These are phyloP conservation scores for Epistrophe grossulariae DNA, from an alignment of 2,888 invertebrate species.

Conservation along the genomic window DNA sequence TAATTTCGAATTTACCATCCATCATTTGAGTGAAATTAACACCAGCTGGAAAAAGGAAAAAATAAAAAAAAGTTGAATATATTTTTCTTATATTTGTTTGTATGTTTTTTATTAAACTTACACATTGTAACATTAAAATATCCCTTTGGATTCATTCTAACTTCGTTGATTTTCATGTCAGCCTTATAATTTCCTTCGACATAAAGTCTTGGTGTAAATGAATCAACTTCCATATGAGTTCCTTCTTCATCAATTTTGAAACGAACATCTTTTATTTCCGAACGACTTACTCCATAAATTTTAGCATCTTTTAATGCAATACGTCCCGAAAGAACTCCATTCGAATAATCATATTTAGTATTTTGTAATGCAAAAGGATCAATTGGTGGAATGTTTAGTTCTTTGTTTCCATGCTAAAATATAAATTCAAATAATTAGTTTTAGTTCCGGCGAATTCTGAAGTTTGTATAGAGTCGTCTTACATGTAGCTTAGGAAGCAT, in stretches of 20 bases:
- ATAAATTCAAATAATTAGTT: neutral
- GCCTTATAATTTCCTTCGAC: slow-evolving; percentile 87
- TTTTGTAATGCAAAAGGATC: slow-evolving; percentile 82
- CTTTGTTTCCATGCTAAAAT: slow-evolving; percentile 80
- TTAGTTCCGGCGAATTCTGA: neutral
- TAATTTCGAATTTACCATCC: slow-evolving; percentile 85
- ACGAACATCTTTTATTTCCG: slow-evolving; percentile 86
- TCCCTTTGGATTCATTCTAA: slow-evolving; percentile 87
- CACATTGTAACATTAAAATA: slow-evolving; percentile 86
- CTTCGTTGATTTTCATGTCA: slow-evolving; percentile 86
- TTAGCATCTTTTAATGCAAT: slow-evolving; percentile 84
- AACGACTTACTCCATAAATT: slow-evolving; percentile 85
- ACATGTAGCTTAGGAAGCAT: slow-evolving; percentile 83
- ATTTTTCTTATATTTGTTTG: slow-evolving; percentile 61
- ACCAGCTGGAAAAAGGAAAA: slow-evolving; percentile 83
- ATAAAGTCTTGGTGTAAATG: slow-evolving; percentile 85
- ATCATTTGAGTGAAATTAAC: slow-evolving; percentile 86
- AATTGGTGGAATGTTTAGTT: slow-evolving; percentile 81
- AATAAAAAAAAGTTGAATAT: slow-evolving; percentile 29
- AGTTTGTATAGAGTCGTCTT: slow-evolving; percentile 32
- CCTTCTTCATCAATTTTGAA: slow-evolving; percentile 85
- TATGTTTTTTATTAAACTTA: slow-evolving; percentile 81
- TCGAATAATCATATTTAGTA: slow-evolving; percentile 80
- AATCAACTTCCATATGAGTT: slow-evolving; percentile 86
- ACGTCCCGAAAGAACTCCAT: slow-evolving; percentile 80